These are phyloP conservation scores for Nomia melanderi DNA, from an alignment of 1,140 invertebrate genomes.

Conservation along the genomic window DNA sequence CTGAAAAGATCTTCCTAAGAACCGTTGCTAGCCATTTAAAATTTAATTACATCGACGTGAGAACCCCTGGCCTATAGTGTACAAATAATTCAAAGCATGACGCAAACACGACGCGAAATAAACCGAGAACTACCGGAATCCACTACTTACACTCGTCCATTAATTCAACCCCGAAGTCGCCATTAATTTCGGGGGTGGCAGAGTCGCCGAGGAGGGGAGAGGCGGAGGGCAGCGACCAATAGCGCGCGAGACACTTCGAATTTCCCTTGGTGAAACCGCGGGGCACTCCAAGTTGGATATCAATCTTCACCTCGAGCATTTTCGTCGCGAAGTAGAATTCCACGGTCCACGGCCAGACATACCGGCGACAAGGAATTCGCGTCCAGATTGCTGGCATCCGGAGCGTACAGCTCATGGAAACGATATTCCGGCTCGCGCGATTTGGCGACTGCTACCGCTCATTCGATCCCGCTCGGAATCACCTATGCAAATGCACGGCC, in stretches of 20 bases:
- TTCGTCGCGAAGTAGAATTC: conserved; percentile 12
- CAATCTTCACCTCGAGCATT: conserved; percentile 16
- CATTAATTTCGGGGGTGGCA: background rate
- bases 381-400: background rate
- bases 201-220: too few relatives aligned
- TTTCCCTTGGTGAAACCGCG: background rate
- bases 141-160: background rate
- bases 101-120: background rate
- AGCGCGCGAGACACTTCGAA: conserved; percentile 2
- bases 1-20: too few relatives aligned
- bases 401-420: conserved; percentile 8
- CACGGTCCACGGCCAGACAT: background rate
- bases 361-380: background rate
- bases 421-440: conserved; percentile 14
- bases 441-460: conserved; percentile 16
- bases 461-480: conserved; percentile 3
- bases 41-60: too few relatives aligned
- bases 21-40: too few relatives aligned
- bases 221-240: background rate
- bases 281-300: conserved; percentile 1
- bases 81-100: too few relatives aligned
- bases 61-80: too few relatives aligned
- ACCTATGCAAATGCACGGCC: conserved; percentile 33
- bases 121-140: background rate
- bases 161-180: background rate